phyloP scores from a whole-genome alignment of 2,888 invertebrate genomes.

The Leptopilina drosophilae region DNA sequence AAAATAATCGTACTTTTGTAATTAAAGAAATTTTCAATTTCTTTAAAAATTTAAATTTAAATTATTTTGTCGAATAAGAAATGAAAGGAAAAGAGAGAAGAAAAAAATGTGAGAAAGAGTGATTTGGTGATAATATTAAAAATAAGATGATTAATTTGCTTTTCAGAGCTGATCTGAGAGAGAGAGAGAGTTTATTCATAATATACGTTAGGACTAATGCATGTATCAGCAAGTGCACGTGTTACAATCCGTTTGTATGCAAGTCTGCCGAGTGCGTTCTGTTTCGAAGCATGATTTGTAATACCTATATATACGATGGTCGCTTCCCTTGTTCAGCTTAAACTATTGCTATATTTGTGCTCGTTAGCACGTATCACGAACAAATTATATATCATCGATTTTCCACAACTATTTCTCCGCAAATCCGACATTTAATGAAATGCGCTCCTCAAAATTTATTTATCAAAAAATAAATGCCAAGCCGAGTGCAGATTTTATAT shows the following conservation, averaged over 20 bases:
- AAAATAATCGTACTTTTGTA: no score
- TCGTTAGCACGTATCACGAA: constrained; percentile 60
- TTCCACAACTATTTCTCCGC: constrained; percentile 37
- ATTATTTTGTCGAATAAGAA: no score
- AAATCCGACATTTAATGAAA: neutral
- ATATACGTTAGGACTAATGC: constrained; percentile 18
- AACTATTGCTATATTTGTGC: constrained; percentile 61
- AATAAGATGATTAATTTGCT: neutral
- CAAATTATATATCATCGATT: constrained; percentile 58
- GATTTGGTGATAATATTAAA: neutral
- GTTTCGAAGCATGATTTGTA: constrained; percentile 63
- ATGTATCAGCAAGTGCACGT: constrained; percentile 32
- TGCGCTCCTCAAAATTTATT: neutral
- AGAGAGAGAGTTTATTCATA: neutral
- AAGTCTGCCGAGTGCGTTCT: constrained; percentile 47
- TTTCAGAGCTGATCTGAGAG: no score
- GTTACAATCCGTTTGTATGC: constrained; percentile 44
- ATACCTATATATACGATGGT: constrained; percentile 54
- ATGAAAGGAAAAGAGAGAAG: neutral
- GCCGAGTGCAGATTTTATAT: no score
- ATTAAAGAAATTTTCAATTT: no score
- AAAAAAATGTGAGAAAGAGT: no score
- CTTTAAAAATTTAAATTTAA: no score
- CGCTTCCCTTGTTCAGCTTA: constrained; percentile 60
- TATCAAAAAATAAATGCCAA: neutral